Evolutionary conservation across 1,140 invertebrate species (phyloP).

Genomic region (Tetragonula clypearis): DNA sequence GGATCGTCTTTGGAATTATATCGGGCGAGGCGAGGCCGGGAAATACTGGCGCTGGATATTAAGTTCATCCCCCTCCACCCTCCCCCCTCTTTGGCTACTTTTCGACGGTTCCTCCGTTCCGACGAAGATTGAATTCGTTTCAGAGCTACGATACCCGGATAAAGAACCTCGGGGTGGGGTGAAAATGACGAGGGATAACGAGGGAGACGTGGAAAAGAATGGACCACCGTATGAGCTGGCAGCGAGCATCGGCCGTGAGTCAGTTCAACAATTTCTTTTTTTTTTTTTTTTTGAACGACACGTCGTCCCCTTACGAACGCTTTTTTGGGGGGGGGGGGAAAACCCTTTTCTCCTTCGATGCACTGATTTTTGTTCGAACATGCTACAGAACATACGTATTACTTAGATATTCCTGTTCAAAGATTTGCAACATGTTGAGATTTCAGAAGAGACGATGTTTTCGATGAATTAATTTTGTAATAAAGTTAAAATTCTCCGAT

Average conservation of each 20-base stretch:
- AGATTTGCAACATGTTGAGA: too few species aligned
- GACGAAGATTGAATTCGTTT: conserved; percentile 41
- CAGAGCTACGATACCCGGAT: conserved; percentile 34
- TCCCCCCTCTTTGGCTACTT: background rate
- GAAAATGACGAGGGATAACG: conserved; percentile 44
- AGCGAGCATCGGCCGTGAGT: conserved; percentile 51
- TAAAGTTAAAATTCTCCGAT: too few species aligned
- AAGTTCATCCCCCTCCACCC: background rate
- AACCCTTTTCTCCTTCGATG: conserved; percentile 15
- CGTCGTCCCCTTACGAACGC: background rate
- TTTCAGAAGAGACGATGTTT: too few species aligned
- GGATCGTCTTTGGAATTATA: background rate
- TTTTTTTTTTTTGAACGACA: conserved; percentile 8
- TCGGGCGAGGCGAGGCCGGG: background rate
- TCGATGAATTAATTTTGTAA: too few species aligned
- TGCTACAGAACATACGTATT: too few species aligned
- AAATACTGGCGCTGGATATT: background rate
- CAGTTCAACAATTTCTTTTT: conserved; percentile 45
- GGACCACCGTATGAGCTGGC: conserved; percentile 46
- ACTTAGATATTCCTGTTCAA: too few species aligned
- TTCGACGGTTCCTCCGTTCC: background rate
- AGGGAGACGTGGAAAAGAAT: conserved; percentile 12
- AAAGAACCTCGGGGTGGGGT: conserved; percentile 39
- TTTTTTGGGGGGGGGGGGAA: background rate
- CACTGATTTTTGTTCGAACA: background rate